These are phyloP conservation scores for Stigmatopora argus DNA, from an alignment of 2,113 vertebrate genomes.

Conservation along the genomic window DNA sequence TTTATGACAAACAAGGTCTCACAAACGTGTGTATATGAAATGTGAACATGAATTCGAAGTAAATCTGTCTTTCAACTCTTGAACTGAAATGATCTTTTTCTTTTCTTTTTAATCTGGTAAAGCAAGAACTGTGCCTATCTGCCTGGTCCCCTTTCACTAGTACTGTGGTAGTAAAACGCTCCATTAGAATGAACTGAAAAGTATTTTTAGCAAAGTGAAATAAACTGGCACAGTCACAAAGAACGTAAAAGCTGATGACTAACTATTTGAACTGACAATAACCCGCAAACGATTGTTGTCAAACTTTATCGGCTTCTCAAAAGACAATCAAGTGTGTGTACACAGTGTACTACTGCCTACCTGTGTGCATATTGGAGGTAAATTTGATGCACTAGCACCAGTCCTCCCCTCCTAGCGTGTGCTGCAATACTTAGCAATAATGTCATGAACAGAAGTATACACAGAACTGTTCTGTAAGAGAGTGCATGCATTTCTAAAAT, in stretches of 20 bases:
- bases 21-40: constrained; percentile 26
- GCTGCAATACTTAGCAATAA: constrained; percentile 67
- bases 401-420: constrained; percentile 46
- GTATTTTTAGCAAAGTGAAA: constrained; percentile 54
- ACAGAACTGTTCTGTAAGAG: constrained; percentile 72
- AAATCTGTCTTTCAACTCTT: constrained; percentile 33
- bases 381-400: constrained; percentile 25
- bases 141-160: constrained; percentile 67
- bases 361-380: constrained; percentile 38
- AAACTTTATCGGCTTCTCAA: constrained; percentile 26
- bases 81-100: constrained; percentile 30
- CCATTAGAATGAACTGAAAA: constrained; percentile 45
- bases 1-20: constrained; percentile 42
- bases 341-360: constrained; percentile 32
- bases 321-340: constrained; percentile 24
- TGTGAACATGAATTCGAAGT: constrained; percentile 10
- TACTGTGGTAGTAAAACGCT: constrained; percentile 46
- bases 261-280: constrained; percentile 27
- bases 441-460: constrained; percentile 56
- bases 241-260: constrained; percentile 44
- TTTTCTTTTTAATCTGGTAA: constrained; percentile 35
- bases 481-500: constrained; percentile 80
- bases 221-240: constrained; percentile 68
- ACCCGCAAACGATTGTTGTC: constrained; percentile 18
- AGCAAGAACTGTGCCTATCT: constrained; percentile 48